Evolutionary conservation across 2,888 invertebrate genomes (phyloP).

Genomic region (Synanthedon vespiformis): DNA sequence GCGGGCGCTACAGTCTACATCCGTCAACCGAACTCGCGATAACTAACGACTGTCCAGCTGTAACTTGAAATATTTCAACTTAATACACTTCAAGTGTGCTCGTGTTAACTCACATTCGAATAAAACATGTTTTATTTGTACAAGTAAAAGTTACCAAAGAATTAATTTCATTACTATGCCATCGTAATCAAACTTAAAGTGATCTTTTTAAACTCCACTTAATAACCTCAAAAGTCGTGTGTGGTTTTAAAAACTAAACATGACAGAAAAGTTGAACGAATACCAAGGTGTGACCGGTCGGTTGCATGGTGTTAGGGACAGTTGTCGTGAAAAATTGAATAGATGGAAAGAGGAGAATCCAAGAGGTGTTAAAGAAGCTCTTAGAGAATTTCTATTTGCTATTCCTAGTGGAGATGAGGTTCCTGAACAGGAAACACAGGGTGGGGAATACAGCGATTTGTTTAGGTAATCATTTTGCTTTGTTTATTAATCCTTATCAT

Average conservation of each 20-base stretch:
- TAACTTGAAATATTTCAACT: not conserved
- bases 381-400: constrained; percentile 55
- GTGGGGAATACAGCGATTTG: constrained; percentile 49
- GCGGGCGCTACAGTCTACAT: constrained; percentile 50
- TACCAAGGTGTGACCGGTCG: constrained; percentile 83
- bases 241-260: constrained; percentile 21
- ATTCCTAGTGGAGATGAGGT: constrained; percentile 51
- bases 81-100: not conserved
- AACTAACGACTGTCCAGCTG: constrained; percentile 7
- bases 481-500: not conserved
- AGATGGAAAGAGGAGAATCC: constrained; percentile 74
- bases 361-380: constrained; percentile 58
- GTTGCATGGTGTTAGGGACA: constrained; percentile 76
- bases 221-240: no score
- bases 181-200: not conserved
- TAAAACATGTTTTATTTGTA: no score
- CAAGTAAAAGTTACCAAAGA: no score
- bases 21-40: constrained; percentile 22
- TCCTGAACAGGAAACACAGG: constrained; percentile 43
- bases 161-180: not conserved
- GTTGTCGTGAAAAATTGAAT: constrained; percentile 72
- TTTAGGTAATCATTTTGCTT: constrained; percentile 34
- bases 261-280: constrained; percentile 84
- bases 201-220: no score
- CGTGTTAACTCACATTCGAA: not conserved